A percentile compares a stretch with the other conserved stretches of the same genome.
phyloP scores from a whole-genome alignment of 2,888 invertebrate species.

The Globia sparganii region DNA sequence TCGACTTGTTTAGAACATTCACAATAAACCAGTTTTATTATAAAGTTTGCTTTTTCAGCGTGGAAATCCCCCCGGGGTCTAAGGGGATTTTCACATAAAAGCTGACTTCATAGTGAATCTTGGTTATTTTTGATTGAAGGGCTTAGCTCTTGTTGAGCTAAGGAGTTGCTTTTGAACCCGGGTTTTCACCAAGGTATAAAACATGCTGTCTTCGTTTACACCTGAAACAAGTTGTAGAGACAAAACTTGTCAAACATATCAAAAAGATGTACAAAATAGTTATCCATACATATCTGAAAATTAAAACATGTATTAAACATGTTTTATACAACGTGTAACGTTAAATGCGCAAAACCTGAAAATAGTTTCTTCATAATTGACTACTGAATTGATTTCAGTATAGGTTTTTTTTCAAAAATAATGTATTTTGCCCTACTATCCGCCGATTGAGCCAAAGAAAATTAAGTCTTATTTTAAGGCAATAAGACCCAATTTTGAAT shows the following conservation, averaged over 20 bases:
- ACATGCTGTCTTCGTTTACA: neutral
- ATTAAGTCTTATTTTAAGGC: no score
- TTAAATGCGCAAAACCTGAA: no score
- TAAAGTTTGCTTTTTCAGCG: neutral
- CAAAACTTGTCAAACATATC: neutral
- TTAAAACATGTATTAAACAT: neutral
- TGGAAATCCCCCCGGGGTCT: neutral
- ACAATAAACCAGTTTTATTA: neutral
- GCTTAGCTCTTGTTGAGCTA: neutral
- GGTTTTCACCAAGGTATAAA: neutral
- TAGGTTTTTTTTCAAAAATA: no score
- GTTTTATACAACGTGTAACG: no score
- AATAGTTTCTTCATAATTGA: no score
- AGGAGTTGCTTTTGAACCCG: neutral
- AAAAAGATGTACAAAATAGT: neutral
- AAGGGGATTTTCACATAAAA: neutral
- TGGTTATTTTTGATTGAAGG: neutral
- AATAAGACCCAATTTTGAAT: no score
- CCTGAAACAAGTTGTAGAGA: neutral
- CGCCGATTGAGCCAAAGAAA: no score
- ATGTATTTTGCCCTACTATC: no score
- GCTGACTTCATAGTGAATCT: neutral
- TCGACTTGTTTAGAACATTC: constrained; percentile 6
- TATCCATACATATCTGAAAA: neutral
- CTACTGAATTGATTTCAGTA: no score